Conservation (phyloP, 2,113 vertebrate genomes). For the Tretioscincus oriximinensis region DNA sequence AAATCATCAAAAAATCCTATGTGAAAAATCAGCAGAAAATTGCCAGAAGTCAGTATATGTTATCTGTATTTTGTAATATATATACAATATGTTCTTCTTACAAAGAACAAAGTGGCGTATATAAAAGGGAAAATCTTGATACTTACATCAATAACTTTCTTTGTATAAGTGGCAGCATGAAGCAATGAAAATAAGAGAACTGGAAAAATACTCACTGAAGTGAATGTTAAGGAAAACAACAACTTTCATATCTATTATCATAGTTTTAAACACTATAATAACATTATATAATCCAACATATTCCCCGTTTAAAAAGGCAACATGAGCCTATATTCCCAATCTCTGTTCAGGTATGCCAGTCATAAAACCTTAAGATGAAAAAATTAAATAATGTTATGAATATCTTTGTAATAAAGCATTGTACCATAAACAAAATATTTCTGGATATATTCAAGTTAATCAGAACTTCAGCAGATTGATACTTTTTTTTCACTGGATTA, state of each 20-base stretch:
- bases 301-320: background rate
- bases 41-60: background rate
- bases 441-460: background rate
- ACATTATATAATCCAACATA: background rate
- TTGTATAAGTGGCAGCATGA: conserved; percentile 94
- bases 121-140: background rate
- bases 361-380: too few species aligned
- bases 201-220: conserved; percentile 97
- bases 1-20: background rate
- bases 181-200: conserved; percentile 97
- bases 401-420: background rate
- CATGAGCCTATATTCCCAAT: background rate
- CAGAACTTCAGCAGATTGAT: too few species aligned
- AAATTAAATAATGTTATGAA: background rate
- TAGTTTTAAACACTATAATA: background rate
- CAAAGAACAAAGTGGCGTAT: background rate
- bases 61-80: background rate
- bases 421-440: background rate
- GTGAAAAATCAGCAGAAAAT: background rate
- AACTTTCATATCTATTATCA: too few species aligned
- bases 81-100: background rate
- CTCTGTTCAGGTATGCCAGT: background rate
- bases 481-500: too few species aligned
- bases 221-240: conserved; percentile 75
- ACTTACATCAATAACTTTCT: conserved; percentile 98